A percentile compares a stretch with the other conserved stretches of the same genome.
Conservation (phyloP, 2,888 invertebrate species). For the Andrena flavipes region DNA sequence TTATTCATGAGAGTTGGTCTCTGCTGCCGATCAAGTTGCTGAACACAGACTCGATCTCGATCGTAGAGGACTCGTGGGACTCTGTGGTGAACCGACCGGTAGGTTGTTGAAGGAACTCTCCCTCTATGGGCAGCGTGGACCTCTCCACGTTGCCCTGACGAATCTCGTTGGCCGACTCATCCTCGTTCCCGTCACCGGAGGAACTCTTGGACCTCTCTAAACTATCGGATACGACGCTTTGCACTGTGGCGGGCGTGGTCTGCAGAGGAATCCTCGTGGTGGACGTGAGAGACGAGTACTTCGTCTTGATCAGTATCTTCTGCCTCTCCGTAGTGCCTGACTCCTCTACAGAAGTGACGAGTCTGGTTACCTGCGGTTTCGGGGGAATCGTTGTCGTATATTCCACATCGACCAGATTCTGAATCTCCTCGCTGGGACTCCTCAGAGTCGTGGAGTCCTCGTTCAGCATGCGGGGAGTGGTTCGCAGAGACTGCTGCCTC, state of each 20-base stretch:
- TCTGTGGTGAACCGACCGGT: constrained; percentile 78
- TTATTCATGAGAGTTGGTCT: constrained; percentile 54
- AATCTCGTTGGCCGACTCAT: constrained; percentile 77
- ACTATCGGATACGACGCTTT: not conserved
- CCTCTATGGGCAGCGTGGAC: constrained; percentile 83
- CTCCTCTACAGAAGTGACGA: constrained; percentile 85
- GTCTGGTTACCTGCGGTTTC: constrained; percentile 83
- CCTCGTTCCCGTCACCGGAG: constrained; percentile 29
- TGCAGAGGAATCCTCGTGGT: constrained; percentile 78
- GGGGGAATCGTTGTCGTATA: constrained; percentile 69
- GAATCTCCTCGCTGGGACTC: constrained; percentile 15
- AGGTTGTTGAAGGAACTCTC: constrained; percentile 75
- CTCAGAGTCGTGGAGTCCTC: constrained; percentile 22
- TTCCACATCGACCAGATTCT: constrained; percentile 69
- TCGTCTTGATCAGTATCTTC: constrained; percentile 83
- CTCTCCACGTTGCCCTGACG: constrained; percentile 72
- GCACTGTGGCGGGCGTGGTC: constrained; percentile 45
- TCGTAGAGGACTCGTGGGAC: constrained; percentile 81
- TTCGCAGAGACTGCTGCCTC: constrained; percentile 77
- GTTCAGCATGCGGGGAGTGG: constrained; percentile 64
- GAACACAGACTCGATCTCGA: constrained; percentile 84
- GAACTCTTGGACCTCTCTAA: not conserved
- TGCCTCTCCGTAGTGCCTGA: constrained; percentile 85
- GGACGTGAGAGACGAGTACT: constrained; percentile 81
- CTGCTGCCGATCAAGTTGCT: constrained; percentile 79